Evolutionary conservation across 64 coral and sea anemone genomes (phyloP).

Genomic region (Montipora cactus): DNA sequence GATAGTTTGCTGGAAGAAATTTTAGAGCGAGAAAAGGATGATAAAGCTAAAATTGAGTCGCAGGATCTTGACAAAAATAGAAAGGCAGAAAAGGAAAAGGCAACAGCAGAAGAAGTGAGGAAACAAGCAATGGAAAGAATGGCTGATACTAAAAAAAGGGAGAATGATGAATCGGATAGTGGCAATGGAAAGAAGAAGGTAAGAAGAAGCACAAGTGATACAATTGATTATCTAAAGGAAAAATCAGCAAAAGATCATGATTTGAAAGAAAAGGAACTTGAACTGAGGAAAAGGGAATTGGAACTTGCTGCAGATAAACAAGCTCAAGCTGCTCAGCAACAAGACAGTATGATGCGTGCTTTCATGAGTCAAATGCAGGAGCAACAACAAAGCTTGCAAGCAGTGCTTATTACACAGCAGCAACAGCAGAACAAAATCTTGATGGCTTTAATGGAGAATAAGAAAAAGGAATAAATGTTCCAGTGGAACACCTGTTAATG

Average conservation of each 20-base stretch:
- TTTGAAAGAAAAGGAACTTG: neutral
- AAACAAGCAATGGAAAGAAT: conserved; percentile 21
- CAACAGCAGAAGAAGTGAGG: conserved; percentile 12
- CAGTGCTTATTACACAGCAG: neutral
- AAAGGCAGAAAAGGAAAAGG: conserved; percentile 9
- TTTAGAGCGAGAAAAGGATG: conserved; percentile 16
- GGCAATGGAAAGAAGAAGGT: neutral
- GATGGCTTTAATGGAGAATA: neutral
- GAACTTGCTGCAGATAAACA: neutral
- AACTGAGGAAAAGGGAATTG: neutral
- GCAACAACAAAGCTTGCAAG: conserved; percentile 10
- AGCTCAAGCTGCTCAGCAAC: neutral
- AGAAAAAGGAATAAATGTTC: neutral
- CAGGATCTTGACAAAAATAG: conserved; percentile 31
- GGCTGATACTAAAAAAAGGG: conserved; percentile 12
- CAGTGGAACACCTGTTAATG: too few species aligned
- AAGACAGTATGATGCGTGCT: neutral
- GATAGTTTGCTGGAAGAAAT: conserved; percentile 46
- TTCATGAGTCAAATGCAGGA: conserved; percentile 7
- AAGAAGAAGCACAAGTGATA: conserved; percentile 5
- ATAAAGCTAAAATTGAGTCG: neutral
- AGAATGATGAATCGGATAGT: neutral
- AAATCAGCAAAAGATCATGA: neutral
- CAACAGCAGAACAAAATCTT: conserved; percentile 7
- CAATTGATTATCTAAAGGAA: neutral